phyloP scores from a whole-genome alignment of 2,797 vertebrate species.

The Notolabrus celidotus region DNA sequence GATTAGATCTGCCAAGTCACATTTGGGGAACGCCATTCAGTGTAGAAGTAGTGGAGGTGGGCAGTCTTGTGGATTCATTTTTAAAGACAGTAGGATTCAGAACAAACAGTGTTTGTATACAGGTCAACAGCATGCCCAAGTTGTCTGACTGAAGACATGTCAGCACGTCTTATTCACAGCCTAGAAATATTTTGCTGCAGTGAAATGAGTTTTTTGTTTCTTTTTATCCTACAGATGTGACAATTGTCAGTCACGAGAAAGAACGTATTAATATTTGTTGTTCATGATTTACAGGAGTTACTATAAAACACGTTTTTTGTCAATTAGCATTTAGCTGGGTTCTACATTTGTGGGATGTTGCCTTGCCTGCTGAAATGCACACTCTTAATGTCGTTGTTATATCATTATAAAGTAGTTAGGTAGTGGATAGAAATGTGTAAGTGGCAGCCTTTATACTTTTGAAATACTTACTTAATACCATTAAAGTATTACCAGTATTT shows the following conservation, averaged over 20 bases:
- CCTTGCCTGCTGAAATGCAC: no score
- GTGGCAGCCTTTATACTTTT: no score
- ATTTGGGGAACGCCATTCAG: slow-evolving; percentile 77
- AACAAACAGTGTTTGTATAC: slow-evolving; percentile 30
- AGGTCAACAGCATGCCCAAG: slow-evolving; percentile 18
- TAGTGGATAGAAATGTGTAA: no score
- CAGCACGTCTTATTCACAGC: slow-evolving; percentile 28
- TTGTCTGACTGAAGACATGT: slow-evolving; percentile 15
- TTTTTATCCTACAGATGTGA: background rate
- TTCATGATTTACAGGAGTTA: no score
- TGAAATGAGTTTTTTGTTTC: background rate
- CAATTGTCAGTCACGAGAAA: slow-evolving; percentile 23
- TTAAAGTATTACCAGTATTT: no score
- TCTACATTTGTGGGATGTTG: no score
- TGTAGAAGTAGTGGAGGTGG: slow-evolving; percentile 57
- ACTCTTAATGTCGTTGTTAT: no score
- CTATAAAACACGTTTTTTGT: no score
- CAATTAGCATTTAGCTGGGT: no score
- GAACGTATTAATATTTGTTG: no score
- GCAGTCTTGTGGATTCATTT: slow-evolving; percentile 57
- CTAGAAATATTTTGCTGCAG: slow-evolving; percentile 16
- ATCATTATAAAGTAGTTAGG: no score
- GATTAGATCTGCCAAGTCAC: slow-evolving; percentile 83
- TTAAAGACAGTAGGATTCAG: slow-evolving; percentile 48
- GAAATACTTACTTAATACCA: no score